A percentile compares a stretch with the other conserved stretches of the same genome.
phyloP scores from a whole-genome alignment of 2,797 vertebrate species.

The Lepilemur septentrionalis region DNA sequence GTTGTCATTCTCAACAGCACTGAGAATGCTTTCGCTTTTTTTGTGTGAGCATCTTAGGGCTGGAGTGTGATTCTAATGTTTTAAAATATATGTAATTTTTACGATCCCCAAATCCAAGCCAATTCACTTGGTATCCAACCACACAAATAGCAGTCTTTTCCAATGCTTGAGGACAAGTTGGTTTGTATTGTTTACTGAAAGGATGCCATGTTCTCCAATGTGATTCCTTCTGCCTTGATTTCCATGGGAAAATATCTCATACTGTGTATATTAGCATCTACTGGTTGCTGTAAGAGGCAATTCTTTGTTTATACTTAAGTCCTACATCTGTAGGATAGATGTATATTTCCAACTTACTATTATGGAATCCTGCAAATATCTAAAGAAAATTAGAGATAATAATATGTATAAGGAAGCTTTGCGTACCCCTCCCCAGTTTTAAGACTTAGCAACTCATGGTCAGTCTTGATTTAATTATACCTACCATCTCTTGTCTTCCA shows the following conservation, averaged over 20 bases:
- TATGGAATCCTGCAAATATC: not conserved
- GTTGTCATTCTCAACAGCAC: not conserved
- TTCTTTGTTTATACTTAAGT: not conserved
- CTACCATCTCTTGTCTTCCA: not conserved
- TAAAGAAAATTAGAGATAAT: not conserved
- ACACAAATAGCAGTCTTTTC: not conserved
- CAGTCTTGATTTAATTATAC: not conserved
- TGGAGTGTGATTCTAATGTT: not conserved
- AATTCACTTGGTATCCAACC: not conserved
- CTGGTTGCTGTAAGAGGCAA: not conserved
- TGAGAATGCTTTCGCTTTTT: not conserved
- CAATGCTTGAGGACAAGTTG: not conserved
- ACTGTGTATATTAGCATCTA: not conserved
- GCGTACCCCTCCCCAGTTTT: not conserved
- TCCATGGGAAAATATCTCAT: not conserved
- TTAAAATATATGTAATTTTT: not conserved
- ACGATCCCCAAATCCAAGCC: not conserved
- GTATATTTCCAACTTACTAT: not conserved
- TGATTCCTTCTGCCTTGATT: not conserved
- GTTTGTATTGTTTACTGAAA: not conserved
- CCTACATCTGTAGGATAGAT: not conserved
- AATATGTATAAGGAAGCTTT: not conserved
- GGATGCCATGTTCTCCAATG: not conserved
- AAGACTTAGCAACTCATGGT: not conserved
- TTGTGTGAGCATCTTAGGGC: not conserved